Evolutionary conservation across 2,888 invertebrate genomes (phyloP).

Genomic region (Epinotia nisella): DNA sequence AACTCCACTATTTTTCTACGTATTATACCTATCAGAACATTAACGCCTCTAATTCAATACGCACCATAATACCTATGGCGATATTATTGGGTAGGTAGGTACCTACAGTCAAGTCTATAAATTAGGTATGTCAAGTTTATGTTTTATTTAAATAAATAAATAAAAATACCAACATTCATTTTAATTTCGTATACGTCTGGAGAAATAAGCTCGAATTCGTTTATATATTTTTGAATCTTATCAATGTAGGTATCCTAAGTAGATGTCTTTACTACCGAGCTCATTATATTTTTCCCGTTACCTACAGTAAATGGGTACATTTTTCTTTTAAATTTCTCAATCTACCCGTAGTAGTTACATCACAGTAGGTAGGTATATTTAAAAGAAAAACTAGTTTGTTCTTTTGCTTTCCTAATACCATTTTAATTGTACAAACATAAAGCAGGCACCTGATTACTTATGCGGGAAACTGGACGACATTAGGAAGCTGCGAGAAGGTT

Average conservation of each 20-base stretch:
- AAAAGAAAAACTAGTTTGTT: neutral
- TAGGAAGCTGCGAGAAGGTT: constrained; percentile 52
- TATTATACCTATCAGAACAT: neutral
- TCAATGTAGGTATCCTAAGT: neutral
- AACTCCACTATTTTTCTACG: neutral
- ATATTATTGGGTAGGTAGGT: too few species aligned
- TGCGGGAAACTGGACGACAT: constrained; percentile 63
- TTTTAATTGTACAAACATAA: constrained; percentile 3
- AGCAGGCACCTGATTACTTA: constrained; percentile 54
- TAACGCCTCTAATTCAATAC: too few species aligned
- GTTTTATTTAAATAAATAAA: too few species aligned
- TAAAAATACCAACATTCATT: too few species aligned
- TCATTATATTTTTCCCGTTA: neutral
- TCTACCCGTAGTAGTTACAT: neutral
- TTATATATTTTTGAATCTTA: too few species aligned
- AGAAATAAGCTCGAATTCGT: too few species aligned
- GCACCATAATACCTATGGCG: too few species aligned
- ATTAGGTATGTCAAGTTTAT: too few species aligned
- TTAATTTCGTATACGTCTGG: too few species aligned
- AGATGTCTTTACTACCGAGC: neutral
- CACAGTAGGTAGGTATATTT: neutral
- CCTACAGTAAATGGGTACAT: neutral
- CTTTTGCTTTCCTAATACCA: constrained; percentile 7
- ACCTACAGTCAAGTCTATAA: too few species aligned
- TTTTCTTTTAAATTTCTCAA: too few species aligned